Percentiles rank a stretch among this genome's conserved stretches.
Conservation (phyloP, 2,888 invertebrate genomes). For the Caenorhabditis sp. region DNA sequence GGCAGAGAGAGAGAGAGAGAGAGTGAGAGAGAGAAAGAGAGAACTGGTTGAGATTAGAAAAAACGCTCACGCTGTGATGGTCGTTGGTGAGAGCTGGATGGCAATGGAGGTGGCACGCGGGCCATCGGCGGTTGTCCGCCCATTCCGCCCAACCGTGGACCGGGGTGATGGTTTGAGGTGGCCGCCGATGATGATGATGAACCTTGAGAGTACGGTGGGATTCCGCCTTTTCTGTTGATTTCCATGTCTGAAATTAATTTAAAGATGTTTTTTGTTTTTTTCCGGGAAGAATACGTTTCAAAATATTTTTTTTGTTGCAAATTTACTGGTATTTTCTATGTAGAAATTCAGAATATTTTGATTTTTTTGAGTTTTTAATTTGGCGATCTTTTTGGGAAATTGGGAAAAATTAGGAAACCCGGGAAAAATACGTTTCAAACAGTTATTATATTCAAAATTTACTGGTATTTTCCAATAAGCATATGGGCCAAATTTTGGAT, state of each 20-base stretch:
- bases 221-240: constrained; percentile 5
- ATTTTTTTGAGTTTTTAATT: too few relatives aligned
- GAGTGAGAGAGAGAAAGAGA: neutral
- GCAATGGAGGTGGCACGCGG: constrained; percentile 13
- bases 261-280: too few relatives aligned
- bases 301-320: too few relatives aligned
- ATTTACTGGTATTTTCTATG: too few relatives aligned
- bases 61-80: constrained; percentile 39
- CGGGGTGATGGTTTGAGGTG: constrained; percentile 3
- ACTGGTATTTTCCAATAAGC: neutral
- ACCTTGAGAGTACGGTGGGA: neutral
- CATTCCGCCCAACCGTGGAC: constrained; percentile 27
- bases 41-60: neutral
- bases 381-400: too few relatives aligned
- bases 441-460: neutral
- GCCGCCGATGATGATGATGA: neutral
- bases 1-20: too few relatives aligned
- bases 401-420: too few relatives aligned
- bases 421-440: too few relatives aligned
- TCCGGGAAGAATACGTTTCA: too few relatives aligned
- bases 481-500: too few relatives aligned
- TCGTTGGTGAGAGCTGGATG: neutral
- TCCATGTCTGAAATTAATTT: neutral
- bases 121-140: constrained; percentile 36
- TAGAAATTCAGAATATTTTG: too few relatives aligned